Percentiles rank a stretch among this genome's conserved stretches.
Conservation (phyloP, 2,113 vertebrate species). For the Eubucco bourcierii region DNA sequence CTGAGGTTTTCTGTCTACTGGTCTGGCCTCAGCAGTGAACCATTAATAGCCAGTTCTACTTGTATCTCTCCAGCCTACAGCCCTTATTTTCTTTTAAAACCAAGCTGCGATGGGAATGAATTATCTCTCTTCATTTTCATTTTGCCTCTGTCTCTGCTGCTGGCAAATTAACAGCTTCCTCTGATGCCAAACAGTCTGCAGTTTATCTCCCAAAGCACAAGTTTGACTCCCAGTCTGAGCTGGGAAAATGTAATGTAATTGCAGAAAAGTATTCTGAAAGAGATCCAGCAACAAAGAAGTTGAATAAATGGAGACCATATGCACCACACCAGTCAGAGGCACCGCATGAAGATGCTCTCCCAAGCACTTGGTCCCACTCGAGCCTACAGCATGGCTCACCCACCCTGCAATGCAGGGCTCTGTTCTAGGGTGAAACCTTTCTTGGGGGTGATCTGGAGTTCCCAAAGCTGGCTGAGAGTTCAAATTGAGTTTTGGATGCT, state of each 20-base stretch:
- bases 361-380: not conserved
- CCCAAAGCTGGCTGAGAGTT: not conserved
- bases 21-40: not conserved
- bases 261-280: slow-evolving; percentile 33
- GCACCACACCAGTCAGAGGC: not conserved
- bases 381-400: rapidly evolving
- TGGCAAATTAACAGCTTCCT: slow-evolving; percentile 39
- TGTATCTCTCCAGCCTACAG: not conserved
- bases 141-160: not conserved
- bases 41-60: not conserved
- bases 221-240: not conserved
- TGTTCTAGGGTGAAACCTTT: not conserved
- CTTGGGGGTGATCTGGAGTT: not conserved
- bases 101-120: not conserved
- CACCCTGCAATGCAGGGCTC: not conserved
- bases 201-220: slow-evolving; percentile 9
- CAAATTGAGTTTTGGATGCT: not conserved
- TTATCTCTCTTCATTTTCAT: slow-evolving; percentile 20
- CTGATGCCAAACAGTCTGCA: slow-evolving; percentile 20
- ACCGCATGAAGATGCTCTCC: not conserved
- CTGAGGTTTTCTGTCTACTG: not conserved
- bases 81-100: not conserved
- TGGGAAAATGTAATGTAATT: slow-evolving; percentile 16
- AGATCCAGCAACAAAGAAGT: not conserved
- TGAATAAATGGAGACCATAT: slow-evolving; percentile 16